phyloP scores from a whole-genome alignment of 2,113 vertebrate species.

The Ochotona curzoniae region DNA sequence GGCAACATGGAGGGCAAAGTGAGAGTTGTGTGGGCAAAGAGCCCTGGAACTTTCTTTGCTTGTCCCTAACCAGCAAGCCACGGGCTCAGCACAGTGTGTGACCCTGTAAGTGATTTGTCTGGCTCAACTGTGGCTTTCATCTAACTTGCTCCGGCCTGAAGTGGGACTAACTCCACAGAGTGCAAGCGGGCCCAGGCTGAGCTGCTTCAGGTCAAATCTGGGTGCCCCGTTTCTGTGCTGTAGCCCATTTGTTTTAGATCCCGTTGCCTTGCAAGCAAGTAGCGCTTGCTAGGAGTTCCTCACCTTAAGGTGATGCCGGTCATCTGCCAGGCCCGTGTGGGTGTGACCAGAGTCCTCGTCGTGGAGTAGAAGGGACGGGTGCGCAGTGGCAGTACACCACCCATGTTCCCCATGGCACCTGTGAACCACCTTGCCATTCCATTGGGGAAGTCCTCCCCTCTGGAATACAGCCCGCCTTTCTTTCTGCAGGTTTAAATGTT shows the following conservation, averaged over 20 bases:
- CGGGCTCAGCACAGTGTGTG: fast-evolving
- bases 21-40: not conserved
- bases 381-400: not conserved
- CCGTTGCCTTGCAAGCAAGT: not conserved
- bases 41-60: not conserved
- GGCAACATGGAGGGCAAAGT: not conserved
- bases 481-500: slow-evolving; percentile 26
- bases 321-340: not conserved
- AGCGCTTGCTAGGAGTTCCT: not conserved
- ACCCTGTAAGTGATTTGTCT: not conserved
- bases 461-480: not conserved
- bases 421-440: not conserved
- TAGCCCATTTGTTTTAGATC: not conserved
- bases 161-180: not conserved
- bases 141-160: not conserved
- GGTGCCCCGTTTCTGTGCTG: not conserved
- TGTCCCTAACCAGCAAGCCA: not conserved
- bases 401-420: not conserved
- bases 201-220: not conserved
- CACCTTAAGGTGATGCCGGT: not conserved
- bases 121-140: not conserved
- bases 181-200: not conserved
- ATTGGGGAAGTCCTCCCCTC: not conserved
- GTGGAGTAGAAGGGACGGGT: not conserved
- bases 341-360: not conserved